A percentile compares a stretch with the other conserved stretches of the same genome.
phyloP scores from a whole-genome alignment of 1,140 invertebrate species.

The Triops longicaudatus region DNA sequence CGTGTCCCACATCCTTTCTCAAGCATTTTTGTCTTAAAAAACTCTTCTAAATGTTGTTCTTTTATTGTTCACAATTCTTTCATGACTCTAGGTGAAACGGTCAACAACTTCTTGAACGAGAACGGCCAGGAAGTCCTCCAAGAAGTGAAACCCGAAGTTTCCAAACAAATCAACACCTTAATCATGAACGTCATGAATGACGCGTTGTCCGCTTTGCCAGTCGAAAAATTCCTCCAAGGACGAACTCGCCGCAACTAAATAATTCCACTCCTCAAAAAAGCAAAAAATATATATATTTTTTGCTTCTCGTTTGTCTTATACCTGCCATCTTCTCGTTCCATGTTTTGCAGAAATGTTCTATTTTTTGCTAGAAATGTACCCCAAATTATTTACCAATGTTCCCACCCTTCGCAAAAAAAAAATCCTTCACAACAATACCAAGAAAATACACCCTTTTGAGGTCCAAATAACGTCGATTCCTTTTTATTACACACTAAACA shows the following conservation, averaged over 20 bases:
- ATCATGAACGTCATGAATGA: conserved; percentile 30
- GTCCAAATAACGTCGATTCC: neutral
- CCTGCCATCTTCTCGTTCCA: neutral
- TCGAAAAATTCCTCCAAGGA: conserved; percentile 28
- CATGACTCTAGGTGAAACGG: conserved; percentile 52
- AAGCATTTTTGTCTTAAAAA: neutral
- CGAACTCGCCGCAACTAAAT: conserved; percentile 4
- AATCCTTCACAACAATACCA: neutral
- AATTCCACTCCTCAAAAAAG: neutral
- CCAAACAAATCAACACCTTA: conserved; percentile 37
- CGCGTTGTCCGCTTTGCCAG: conserved; percentile 29
- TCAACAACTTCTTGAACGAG: conserved; percentile 76
- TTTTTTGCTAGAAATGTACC: neutral
- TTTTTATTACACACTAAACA: conserved; percentile 2
- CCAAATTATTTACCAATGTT: neutral
- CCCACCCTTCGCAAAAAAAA: neutral
- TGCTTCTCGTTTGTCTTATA: neutral
- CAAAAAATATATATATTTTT: neutral
- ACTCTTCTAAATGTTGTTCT: conserved; percentile 1
- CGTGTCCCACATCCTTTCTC: neutral
- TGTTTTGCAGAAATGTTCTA: neutral
- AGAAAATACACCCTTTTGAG: neutral
- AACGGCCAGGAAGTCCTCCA: conserved; percentile 73
- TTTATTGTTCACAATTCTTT: neutral
- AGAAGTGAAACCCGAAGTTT: conserved; percentile 64